Percentiles rank a stretch among this genome's conserved stretches.
Evolutionary conservation across 2,113 vertebrate genomes (phyloP).

Genomic region (Ceuthmochares aereus): DNA sequence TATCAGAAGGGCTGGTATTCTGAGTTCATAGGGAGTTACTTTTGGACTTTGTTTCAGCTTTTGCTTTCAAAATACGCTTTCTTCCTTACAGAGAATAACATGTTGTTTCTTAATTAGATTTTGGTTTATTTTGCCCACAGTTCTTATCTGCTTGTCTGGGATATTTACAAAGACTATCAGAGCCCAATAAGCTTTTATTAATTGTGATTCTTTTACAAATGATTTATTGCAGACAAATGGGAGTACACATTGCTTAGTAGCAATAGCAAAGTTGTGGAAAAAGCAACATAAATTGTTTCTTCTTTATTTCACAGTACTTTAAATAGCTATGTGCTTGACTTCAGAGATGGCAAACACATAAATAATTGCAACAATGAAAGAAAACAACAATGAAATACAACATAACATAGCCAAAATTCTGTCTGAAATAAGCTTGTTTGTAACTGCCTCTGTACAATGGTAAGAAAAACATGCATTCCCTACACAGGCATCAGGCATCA

Average conservation of each 20-base stretch:
- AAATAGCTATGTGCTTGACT: conserved; percentile 38
- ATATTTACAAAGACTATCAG: conserved; percentile 12
- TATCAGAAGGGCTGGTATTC: neutral
- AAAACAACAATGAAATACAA: conserved; percentile 14
- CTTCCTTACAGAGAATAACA: neutral
- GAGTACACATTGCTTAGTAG: neutral
- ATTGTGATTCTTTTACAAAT: neutral
- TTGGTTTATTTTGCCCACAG: neutral
- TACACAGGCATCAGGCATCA: neutral
- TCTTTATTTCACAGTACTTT: conserved; percentile 44
- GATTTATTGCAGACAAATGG: neutral
- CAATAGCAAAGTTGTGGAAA: neutral
- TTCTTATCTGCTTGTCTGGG: neutral
- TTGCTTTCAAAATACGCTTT: neutral
- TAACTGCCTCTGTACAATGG: neutral
- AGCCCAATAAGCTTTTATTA: neutral
- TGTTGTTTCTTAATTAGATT: neutral
- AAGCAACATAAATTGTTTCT: conserved; percentile 38
- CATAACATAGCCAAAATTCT: conserved; percentile 10
- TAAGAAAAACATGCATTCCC: neutral
- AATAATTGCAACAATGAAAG: conserved; percentile 28
- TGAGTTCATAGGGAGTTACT: neutral
- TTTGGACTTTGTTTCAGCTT: neutral
- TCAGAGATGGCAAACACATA: conserved; percentile 48
- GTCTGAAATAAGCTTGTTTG: conserved; percentile 8